A percentile compares a stretch with the other conserved stretches of the same genome.
These are phyloP conservation scores for Protophormia terraenovae DNA, from an alignment of 2,888 invertebrate genomes.

Conservation along the genomic window DNA sequence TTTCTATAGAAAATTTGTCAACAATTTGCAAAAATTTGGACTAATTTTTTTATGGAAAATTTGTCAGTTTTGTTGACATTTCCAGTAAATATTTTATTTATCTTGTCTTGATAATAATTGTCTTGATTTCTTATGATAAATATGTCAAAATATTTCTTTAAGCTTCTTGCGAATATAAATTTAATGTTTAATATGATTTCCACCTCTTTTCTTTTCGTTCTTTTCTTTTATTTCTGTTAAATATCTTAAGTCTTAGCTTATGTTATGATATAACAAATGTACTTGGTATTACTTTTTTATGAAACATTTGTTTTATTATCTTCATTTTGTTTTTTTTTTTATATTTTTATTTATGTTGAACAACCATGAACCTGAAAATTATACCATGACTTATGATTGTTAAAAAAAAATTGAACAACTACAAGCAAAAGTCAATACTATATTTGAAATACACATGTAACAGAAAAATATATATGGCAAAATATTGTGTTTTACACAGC, in stretches of 20 bases:
- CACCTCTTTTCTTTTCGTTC: no score
- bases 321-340: neutral
- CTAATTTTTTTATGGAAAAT: no score
- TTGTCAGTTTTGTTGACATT: no score
- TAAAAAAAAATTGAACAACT: neutral
- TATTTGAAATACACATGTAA: constrained; percentile 4
- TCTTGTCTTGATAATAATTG: no score
- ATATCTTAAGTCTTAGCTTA: neutral
- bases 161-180: no score
- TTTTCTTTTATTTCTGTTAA: neutral
- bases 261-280: constrained; percentile 5
- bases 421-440: neutral
- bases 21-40: no score
- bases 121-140: no score
- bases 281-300: constrained; percentile 9
- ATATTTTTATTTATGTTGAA: neutral
- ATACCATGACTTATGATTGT: constrained; percentile 27
- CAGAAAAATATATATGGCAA: neutral
- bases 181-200: no score
- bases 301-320: neutral
- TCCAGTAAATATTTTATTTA: no score
- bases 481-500: no score
- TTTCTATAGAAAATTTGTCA: no score
- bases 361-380: constrained; percentile 58
- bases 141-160: no score